These are phyloP conservation scores for Asteroscopus sphinx DNA, from an alignment of 2,888 invertebrate species.

Conservation along the genomic window DNA sequence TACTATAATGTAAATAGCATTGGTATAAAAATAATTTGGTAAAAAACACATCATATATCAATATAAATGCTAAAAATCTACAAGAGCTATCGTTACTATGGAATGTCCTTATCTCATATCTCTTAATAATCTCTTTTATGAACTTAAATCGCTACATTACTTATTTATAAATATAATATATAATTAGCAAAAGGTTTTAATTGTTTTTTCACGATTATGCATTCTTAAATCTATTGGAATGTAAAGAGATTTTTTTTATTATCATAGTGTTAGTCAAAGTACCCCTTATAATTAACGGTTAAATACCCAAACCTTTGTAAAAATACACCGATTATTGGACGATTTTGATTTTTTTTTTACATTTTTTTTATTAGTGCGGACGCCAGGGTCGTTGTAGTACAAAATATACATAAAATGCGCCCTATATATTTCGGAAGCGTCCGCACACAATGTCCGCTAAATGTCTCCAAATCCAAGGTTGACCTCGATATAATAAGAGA, in stretches of 20 bases:
- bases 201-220: conserved; percentile 72
- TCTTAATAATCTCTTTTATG: conserved; percentile 80
- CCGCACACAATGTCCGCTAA: conserved; percentile 11
- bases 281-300: conserved; percentile 85
- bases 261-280: conserved; percentile 79
- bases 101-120: conserved; percentile 72
- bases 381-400: conserved; percentile 29
- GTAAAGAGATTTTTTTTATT: conserved; percentile 71
- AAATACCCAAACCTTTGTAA: conserved; percentile 84
- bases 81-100: conserved; percentile 81
- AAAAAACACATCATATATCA: conserved; percentile 71
- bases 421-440: neutral
- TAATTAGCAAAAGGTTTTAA: conserved; percentile 61
- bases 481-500: conserved; percentile 67
- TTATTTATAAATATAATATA: conserved; percentile 57
- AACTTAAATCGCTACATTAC: conserved; percentile 50
- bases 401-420: conserved; percentile 40
- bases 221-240: conserved; percentile 84
- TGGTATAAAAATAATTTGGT: conserved; percentile 89
- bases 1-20: conserved; percentile 82
- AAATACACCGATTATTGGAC: conserved; percentile 75
- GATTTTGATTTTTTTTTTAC: conserved; percentile 57
- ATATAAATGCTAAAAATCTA: conserved; percentile 80
- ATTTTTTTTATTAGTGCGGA: conserved; percentile 44
- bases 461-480: conserved; percentile 46